phyloP scores from a whole-genome alignment of 1,140 invertebrate genomes.

The Ruditapes philippinarum region DNA sequence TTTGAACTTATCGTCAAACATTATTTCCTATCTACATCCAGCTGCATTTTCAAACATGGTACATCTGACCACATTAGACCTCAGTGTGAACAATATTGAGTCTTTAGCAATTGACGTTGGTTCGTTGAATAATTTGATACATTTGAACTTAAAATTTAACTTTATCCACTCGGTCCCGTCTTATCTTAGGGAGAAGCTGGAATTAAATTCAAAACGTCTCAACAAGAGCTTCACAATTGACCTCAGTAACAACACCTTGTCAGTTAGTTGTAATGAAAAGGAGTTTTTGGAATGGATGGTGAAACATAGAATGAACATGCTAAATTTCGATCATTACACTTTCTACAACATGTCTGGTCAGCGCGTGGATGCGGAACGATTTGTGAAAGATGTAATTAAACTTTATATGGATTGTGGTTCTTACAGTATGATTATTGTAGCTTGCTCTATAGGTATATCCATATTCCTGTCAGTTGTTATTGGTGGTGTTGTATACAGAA shows the following conservation, averaged over 20 bases:
- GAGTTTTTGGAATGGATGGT: conserved; percentile 40
- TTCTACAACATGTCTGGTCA: background rate
- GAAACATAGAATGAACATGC: conserved; percentile 22
- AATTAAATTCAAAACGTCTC: background rate
- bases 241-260: conserved; percentile 40
- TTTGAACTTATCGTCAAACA: conserved; percentile 48
- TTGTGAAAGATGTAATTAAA: background rate
- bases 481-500: conserved; percentile 34
- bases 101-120: background rate
- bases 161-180: background rate
- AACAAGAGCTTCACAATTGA: conserved; percentile 23
- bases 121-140: conserved; percentile 2
- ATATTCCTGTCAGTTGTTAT: conserved; percentile 7
- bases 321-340: background rate
- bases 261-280: conserved; percentile 25
- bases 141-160: conserved; percentile 15
- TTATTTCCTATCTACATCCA: background rate
- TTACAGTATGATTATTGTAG: conserved; percentile 11
- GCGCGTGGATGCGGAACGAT: background rate
- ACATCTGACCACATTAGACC: conserved; percentile 22
- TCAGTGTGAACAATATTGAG: conserved; percentile 51
- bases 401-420: background rate
- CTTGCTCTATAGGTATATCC: background rate
- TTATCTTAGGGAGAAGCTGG: background rate
- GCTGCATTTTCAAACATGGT: background rate